phyloP scores from a whole-genome alignment of 2,113 vertebrate species.

The Turnix velox region DNA sequence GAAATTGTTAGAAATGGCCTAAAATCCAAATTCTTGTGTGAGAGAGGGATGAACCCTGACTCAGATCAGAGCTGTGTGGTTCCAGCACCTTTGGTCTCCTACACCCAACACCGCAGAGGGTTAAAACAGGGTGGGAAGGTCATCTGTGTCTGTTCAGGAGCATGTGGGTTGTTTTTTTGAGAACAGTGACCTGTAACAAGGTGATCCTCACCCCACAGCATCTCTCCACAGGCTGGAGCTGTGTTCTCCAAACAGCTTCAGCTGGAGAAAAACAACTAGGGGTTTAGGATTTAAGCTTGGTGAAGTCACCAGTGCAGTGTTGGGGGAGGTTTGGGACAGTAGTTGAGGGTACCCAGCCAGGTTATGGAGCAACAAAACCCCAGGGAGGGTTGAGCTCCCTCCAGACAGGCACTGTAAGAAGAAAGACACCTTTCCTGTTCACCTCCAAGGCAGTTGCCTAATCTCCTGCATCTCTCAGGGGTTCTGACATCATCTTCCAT shows the following conservation, averaged over 20 bases:
- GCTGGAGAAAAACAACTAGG: background rate
- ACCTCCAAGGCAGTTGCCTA: background rate
- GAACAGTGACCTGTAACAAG: background rate
- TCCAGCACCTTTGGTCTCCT: background rate
- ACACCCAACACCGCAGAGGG: background rate
- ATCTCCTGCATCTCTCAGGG: rapidly evolving
- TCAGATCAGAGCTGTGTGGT: background rate
- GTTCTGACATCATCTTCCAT: background rate
- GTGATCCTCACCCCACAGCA: background rate
- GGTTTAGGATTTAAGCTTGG: background rate
- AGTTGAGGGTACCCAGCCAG: background rate
- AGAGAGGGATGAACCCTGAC: background rate
- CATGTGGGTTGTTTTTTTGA: background rate
- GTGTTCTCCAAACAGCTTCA: background rate
- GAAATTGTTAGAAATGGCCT: background rate
- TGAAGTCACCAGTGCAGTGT: background rate
- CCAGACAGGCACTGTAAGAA: background rate
- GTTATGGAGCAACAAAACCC: background rate
- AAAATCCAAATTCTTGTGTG: background rate
- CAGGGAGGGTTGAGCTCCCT: background rate
- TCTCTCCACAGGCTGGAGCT: background rate
- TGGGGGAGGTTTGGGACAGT: background rate
- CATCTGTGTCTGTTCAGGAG: background rate
- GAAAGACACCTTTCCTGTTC: rapidly evolving
- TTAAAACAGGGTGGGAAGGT: background rate